Evolutionary conservation across 1,140 invertebrate species (phyloP), one percentile per base, ranked within the genome.

Genomic region (Drosophila pallidifrons): DNA sequence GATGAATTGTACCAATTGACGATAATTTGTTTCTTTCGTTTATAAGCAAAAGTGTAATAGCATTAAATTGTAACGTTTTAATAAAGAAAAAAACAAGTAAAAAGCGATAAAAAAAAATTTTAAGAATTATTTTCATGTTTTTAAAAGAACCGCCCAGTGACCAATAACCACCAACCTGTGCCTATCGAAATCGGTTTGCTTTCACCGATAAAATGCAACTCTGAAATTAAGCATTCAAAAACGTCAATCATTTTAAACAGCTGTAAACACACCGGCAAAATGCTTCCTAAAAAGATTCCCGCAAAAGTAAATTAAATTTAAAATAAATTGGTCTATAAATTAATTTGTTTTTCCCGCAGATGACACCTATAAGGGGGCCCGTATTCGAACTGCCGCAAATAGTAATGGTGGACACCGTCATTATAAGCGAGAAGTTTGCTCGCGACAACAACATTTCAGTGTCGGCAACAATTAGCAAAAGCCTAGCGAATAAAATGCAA

Each of bases 11-110:
- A 89, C 69, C 86, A 85, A 90, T 90, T 89, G 85, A 89, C 86
- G 79, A 89, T 81, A 86, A 88, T 90, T 89, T 89, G 85, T 89
- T 89, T 89, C 86, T 85, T 89, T 89, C 86, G 81, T 89, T 89
- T 89, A 85, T 90, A 90, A 89, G 86, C 75, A 89, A 89, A 88
- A 90, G 85, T 89, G 85, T 89, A 89, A 89, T 89, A 89, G 85
- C 79, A 76, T 89, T 89, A 81, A 85, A 90, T 88, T 89, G 86
- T 89, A 89, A 89, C 81, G 81, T 89, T 89, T 90, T 89, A 89
- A 89, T 89, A 85, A 85, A 85, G 69, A 65, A 65, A 72, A 54
- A 89, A 89, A 81, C 52, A 78, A 69, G 64, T 73, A 77, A 81
- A 81, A 45, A 55, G 20, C 4, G 0, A 47, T n/a, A 51, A n/a